Evolutionary conservation across 1,140 invertebrate species (phyloP).

Genomic region (Habropoda laboriosa): DNA sequence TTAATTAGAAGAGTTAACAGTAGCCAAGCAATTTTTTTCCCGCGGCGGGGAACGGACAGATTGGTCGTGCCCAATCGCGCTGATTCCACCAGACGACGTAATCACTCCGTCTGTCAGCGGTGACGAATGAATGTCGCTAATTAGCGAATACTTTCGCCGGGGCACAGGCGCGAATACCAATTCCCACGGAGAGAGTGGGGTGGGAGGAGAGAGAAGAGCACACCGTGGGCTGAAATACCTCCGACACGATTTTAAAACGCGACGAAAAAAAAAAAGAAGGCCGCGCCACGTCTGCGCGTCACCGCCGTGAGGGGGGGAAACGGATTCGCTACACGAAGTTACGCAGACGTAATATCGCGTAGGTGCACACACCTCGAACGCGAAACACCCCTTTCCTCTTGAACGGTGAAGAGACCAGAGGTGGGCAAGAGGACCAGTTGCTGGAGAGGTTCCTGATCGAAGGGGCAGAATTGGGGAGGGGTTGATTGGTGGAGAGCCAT

Average conservation of each 20-base stretch:
- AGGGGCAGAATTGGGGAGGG: neutral
- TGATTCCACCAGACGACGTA: constrained; percentile 69
- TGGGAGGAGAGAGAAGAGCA: neutral
- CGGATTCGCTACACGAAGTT: constrained; percentile 47
- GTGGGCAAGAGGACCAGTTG: too few relatives aligned
- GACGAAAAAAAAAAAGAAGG: constrained; percentile 9
- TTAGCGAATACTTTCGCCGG: constrained; percentile 69
- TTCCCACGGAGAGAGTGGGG: constrained; percentile 28
- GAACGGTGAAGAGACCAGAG: constrained; percentile 6
- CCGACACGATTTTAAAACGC: constrained; percentile 37
- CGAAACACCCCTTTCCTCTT: constrained; percentile 44
- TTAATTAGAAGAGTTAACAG: constrained; percentile 51
- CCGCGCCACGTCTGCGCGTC: neutral
- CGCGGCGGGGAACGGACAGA: constrained; percentile 29
- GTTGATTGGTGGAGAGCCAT: constrained; percentile 69
- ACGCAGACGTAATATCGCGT: constrained; percentile 59
- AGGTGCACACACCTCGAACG: constrained; percentile 40
- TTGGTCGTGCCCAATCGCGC: constrained; percentile 50
- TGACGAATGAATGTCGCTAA: constrained; percentile 76
- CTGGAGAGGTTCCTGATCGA: too few relatives aligned
- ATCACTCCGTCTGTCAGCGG: constrained; percentile 74
- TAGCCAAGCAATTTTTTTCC: constrained; percentile 48
- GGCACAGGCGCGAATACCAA: constrained; percentile 48
- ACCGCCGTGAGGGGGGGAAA: too few relatives aligned
- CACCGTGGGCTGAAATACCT: constrained; percentile 17